Evolutionary conservation across 2,797 vertebrate species (phyloP).

Genomic region (Cirrhinus mrigala): DNA sequence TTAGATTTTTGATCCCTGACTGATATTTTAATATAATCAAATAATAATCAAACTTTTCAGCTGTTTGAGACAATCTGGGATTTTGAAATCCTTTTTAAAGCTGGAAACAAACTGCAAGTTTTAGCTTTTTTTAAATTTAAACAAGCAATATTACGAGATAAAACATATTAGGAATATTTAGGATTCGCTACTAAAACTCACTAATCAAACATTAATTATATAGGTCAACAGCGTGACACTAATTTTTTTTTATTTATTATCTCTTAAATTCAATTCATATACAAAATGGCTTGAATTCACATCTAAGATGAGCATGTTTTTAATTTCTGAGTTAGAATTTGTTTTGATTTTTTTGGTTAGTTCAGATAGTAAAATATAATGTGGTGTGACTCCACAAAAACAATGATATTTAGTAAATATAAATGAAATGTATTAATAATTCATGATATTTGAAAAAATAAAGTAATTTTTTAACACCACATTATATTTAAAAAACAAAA

Average conservation of each 20-base stretch:
- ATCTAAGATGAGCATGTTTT: not conserved
- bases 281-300: not conserved
- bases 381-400: not conserved
- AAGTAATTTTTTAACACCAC: not conserved
- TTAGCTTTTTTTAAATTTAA: not conserved
- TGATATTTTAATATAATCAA: too few species aligned
- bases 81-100: not conserved
- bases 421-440: not conserved
- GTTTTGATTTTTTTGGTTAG: not conserved
- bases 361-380: not conserved
- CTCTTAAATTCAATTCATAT: not conserved
- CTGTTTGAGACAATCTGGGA: slow-evolving; percentile 20
- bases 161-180: not conserved
- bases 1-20: too few species aligned
- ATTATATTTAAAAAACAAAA: not conserved
- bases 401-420: not conserved
- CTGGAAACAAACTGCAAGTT: not conserved
- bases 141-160: not conserved
- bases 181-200: not conserved
- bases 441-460: not conserved
- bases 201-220: slow-evolving; percentile 10
- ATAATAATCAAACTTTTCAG: too few species aligned
- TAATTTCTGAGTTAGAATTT: not conserved
- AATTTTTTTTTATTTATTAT: not conserved
- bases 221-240: not conserved